Percentiles rank a stretch among this genome's conserved stretches.
Evolutionary conservation across 2,797 vertebrate species (phyloP).

Genomic region (Mormyrops boulengeri): DNA sequence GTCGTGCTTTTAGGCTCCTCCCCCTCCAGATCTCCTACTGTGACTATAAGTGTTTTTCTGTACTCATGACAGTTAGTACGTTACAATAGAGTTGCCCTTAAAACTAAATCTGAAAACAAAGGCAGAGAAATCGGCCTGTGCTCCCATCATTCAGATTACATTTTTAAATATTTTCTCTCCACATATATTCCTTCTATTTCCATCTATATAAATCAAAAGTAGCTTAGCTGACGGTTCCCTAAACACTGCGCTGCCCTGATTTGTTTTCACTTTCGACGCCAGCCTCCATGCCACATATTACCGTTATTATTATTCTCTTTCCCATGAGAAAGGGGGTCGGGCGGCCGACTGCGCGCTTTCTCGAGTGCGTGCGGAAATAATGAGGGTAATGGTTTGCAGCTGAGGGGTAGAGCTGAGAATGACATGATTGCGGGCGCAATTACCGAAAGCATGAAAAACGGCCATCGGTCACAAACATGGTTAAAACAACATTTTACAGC

Average conservation of each 20-base stretch:
- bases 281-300: slow-evolving; percentile 46
- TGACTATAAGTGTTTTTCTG: neutral
- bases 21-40: neutral
- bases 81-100: neutral
- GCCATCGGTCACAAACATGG: slow-evolving; percentile 6
- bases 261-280: slow-evolving; percentile 34
- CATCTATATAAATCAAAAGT: slow-evolving; percentile 17
- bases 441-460: slow-evolving; percentile 47
- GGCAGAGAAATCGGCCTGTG: neutral
- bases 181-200: neutral
- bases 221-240: slow-evolving; percentile 4
- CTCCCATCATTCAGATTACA: neutral
- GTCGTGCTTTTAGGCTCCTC: neutral
- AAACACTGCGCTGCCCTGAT: slow-evolving; percentile 15
- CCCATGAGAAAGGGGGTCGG: slow-evolving; percentile 48
- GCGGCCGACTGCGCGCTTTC: slow-evolving; percentile 44
- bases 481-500: slow-evolving; percentile 16
- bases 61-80: neutral
- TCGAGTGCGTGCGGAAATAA: slow-evolving; percentile 65
- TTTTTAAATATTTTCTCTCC: neutral
- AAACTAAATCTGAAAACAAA: neutral
- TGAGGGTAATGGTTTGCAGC: slow-evolving; percentile 71
- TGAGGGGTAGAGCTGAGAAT: slow-evolving; percentile 65
- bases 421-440: slow-evolving; percentile 68
- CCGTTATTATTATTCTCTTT: slow-evolving; percentile 45